Evolutionary conservation across 2,797 vertebrate species (phyloP).

Genomic region (Epinephelus awoara): DNA sequence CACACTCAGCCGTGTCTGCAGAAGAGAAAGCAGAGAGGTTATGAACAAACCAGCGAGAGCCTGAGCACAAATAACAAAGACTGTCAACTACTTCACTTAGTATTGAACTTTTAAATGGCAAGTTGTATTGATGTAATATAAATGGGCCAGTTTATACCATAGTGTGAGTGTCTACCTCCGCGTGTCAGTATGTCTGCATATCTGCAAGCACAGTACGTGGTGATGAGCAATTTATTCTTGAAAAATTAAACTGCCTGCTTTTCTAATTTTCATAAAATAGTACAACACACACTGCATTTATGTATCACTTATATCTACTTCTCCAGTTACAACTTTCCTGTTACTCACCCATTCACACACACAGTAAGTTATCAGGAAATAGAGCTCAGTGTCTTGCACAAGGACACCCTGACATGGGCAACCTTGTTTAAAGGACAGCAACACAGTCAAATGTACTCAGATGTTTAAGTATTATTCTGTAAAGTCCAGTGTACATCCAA

Average conservation of each 20-base stretch:
- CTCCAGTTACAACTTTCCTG: neutral
- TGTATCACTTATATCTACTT: neutral
- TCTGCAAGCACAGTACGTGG: neutral
- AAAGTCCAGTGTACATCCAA: neutral
- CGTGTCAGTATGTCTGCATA: neutral
- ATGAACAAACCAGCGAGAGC: conserved; percentile 4
- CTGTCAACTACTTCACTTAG: conserved; percentile 3
- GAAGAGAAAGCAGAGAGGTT: conserved; percentile 17
- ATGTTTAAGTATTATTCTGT: conserved; percentile 1
- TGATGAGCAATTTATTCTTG: neutral
- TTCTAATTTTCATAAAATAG: neutral
- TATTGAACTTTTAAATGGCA: conserved; percentile 45
- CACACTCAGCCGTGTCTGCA: conserved; percentile 10
- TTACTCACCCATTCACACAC: neutral
- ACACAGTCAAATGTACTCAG: neutral
- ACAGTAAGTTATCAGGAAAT: neutral
- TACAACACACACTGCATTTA: too few relatives aligned
- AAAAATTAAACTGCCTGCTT: neutral
- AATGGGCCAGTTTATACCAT: neutral
- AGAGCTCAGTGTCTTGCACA: too few relatives aligned
- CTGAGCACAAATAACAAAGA: conserved; percentile 16
- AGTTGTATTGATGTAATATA: conserved; percentile 34
- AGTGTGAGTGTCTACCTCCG: neutral
- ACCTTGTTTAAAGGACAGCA: neutral
- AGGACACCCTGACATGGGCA: neutral